Percentiles rank a stretch among this genome's conserved stretches.
Evolutionary conservation across 2,113 vertebrate species (phyloP).

Genomic region (Opisthocomus hoazin): DNA sequence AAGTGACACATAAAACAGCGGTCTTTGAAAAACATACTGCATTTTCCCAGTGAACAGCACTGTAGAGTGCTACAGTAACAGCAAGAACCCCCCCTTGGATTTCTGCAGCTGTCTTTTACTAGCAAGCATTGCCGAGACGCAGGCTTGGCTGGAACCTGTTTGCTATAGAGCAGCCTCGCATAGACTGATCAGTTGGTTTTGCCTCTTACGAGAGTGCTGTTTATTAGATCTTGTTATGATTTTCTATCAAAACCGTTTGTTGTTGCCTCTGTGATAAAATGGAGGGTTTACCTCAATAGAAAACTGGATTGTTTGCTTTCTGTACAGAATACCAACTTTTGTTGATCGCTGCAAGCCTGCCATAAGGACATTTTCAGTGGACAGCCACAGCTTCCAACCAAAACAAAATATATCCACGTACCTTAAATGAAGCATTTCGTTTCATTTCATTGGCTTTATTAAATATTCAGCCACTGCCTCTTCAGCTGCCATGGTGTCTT

Average conservation of each 20-base stretch:
- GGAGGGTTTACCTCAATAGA: neutral
- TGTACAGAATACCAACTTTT: neutral
- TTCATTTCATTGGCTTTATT: neutral
- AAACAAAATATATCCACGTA: neutral
- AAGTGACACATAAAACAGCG: neutral
- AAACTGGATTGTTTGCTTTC: neutral
- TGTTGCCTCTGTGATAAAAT: neutral
- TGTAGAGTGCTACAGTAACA: neutral
- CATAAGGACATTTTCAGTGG: neutral
- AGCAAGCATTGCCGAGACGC: neutral
- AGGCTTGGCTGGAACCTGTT: neutral
- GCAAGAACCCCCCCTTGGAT: neutral
- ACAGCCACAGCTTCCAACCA: neutral
- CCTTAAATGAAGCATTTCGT: neutral
- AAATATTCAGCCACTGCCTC: neutral
- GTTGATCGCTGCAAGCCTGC: neutral
- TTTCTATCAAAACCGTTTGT: neutral
- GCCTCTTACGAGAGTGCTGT: neutral
- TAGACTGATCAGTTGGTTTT: neutral
- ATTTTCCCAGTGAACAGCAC: neutral
- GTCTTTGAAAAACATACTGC: neutral
- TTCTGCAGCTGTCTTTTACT: neutral
- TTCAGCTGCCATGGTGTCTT: neutral
- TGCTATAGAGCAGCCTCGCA: neutral
- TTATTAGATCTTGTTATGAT: neutral